These are phyloP conservation scores for Galagoides demidoff DNA, from an alignment of 2,797 vertebrate genomes.

Conservation along the genomic window DNA sequence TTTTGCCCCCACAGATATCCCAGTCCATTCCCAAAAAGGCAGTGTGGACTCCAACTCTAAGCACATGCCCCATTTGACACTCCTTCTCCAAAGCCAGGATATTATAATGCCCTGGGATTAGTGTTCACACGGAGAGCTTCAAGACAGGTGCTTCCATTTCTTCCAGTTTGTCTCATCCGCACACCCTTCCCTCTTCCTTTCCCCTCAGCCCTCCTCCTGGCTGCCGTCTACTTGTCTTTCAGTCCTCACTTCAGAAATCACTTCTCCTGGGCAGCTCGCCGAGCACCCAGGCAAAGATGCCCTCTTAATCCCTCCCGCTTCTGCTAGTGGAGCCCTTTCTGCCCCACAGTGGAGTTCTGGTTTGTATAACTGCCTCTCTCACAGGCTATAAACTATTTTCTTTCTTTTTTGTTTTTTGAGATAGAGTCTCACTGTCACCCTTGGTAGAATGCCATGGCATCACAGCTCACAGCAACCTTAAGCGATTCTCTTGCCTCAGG, in stretches of 20 bases:
- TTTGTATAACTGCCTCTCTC: not conserved
- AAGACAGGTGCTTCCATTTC: not conserved
- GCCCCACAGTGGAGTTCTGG: not conserved
- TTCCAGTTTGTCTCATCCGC: not conserved
- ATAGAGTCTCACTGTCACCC: too few relatives aligned
- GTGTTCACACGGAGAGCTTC: not conserved
- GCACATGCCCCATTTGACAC: not conserved
- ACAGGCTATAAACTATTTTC: not conserved
- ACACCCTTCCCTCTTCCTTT: not conserved
- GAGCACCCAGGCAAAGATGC: not conserved
- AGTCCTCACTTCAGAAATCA: not conserved
- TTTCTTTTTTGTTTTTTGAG: not conserved
- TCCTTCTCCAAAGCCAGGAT: not conserved
- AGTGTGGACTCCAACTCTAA: not conserved
- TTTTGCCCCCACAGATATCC: not conserved
- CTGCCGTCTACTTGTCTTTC: conserved; percentile 6
- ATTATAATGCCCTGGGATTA: not conserved
- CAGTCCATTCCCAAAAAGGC: not conserved
- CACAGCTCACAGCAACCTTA: too few relatives aligned
- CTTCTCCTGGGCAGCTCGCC: not conserved
- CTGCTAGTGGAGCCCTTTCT: not conserved
- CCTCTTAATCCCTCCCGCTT: not conserved
- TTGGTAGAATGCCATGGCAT: too few relatives aligned
- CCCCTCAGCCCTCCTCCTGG: not conserved
- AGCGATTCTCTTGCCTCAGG: too few relatives aligned